Conservation (phyloP, 2,113 vertebrate species). For the Gambusia holbrooki region DNA sequence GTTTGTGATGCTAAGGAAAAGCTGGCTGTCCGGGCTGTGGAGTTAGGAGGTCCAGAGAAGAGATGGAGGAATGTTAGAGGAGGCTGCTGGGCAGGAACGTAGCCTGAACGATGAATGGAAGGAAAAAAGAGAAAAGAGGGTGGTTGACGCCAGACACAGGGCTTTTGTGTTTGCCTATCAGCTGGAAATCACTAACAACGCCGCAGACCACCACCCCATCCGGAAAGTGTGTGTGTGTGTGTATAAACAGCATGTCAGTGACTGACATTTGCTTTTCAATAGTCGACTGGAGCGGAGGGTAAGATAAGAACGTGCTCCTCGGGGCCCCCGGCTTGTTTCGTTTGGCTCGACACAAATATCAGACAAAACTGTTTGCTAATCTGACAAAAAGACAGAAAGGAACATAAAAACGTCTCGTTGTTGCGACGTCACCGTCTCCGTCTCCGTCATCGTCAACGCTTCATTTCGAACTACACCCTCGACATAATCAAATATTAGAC, state of each 20-base stretch:
- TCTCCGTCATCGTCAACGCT: not conserved
- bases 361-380: slow-evolving; percentile 14
- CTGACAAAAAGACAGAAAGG: not conserved
- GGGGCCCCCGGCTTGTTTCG: slow-evolving; percentile 30
- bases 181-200: slow-evolving; percentile 72
- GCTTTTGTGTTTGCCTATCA: slow-evolving; percentile 73
- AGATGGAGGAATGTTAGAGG: slow-evolving; percentile 21
- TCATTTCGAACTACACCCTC: not conserved
- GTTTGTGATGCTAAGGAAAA: not conserved
- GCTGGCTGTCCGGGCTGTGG: not conserved
- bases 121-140: slow-evolving; percentile 26
- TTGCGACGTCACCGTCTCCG: slow-evolving; percentile 1
- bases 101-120: slow-evolving; percentile 35
- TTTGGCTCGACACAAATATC: slow-evolving; percentile 20
- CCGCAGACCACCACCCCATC: slow-evolving; percentile 27
- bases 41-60: slow-evolving; percentile 1
- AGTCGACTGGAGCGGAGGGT: slow-evolving; percentile 25
- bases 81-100: slow-evolving; percentile 34
- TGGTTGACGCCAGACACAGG: slow-evolving; percentile 53
- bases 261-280: slow-evolving; percentile 67
- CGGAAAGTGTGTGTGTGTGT: slow-evolving; percentile 8
- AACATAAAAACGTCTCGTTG: not conserved
- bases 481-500: not conserved
- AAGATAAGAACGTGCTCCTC: slow-evolving; percentile 54
- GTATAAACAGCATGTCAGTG: slow-evolving; percentile 30